Evolutionary conservation across 2,888 invertebrate genomes (phyloP).

Genomic region (Microctonus aethiopoides): DNA sequence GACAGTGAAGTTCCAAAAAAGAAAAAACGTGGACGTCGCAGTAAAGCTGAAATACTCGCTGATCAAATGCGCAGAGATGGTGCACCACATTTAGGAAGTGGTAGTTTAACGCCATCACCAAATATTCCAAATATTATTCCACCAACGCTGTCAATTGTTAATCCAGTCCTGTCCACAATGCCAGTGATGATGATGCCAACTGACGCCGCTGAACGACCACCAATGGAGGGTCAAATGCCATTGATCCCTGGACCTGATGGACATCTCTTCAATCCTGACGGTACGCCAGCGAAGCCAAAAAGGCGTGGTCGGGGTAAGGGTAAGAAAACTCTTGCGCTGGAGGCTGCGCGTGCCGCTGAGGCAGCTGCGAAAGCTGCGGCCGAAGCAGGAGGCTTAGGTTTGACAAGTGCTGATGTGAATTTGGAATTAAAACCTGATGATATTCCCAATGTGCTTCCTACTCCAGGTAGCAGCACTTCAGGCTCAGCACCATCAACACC

Average conservation of each 20-base stretch:
- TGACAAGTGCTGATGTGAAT: slow-evolving; percentile 56
- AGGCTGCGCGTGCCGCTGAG: slow-evolving; percentile 68
- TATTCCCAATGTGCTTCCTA: slow-evolving; percentile 57
- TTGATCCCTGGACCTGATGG: slow-evolving; percentile 53
- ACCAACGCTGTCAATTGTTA: slow-evolving; percentile 7
- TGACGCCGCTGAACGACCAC: slow-evolving; percentile 64
- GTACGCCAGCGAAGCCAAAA: slow-evolving; percentile 60
- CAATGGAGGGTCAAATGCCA: slow-evolving; percentile 45
- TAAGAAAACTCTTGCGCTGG: slow-evolving; percentile 64
- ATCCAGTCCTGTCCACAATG: slow-evolving; percentile 53
- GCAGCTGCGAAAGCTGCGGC: slow-evolving; percentile 67
- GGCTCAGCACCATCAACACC: slow-evolving; percentile 63
- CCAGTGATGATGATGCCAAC: slow-evolving; percentile 62
- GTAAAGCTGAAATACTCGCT: slow-evolving; percentile 64
- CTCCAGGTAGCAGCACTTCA: slow-evolving; percentile 63
- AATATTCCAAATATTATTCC: slow-evolving; percentile 30
- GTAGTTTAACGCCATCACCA: slow-evolving; percentile 38
- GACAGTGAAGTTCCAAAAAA: slow-evolving; percentile 63
- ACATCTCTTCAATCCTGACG: slow-evolving; percentile 59
- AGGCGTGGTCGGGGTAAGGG: slow-evolving; percentile 65
- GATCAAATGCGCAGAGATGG: slow-evolving; percentile 65
- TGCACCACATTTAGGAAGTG: slow-evolving; percentile 48
- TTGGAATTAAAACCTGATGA: slow-evolving; percentile 55
- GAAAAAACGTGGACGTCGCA: slow-evolving; percentile 64
- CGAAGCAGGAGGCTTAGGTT: slow-evolving; percentile 57